Conservation (phyloP, 2,888 invertebrate genomes). For the Alloplasta piceator region DNA sequence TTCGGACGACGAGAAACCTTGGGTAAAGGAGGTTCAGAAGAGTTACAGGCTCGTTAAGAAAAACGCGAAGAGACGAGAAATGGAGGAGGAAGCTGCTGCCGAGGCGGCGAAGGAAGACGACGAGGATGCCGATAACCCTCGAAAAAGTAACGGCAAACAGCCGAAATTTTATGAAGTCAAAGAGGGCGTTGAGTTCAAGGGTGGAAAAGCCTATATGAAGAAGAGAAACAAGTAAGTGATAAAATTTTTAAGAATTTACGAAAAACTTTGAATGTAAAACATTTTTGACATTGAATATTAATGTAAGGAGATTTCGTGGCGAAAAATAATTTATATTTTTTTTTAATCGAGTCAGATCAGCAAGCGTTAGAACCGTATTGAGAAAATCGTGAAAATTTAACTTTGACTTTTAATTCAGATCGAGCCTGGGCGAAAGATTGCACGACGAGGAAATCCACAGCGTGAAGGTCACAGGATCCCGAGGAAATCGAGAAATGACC, state of each 20-base stretch:
- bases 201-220: slow-evolving; percentile 80
- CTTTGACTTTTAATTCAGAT: slow-evolving; percentile 83
- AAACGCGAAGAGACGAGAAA: slow-evolving; percentile 82
- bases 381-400: not conserved
- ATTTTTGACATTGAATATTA: too few relatives aligned
- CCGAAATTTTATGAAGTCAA: slow-evolving; percentile 87
- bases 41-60: slow-evolving; percentile 88
- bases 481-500: slow-evolving; percentile 92
- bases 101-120: slow-evolving; percentile 67
- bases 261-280: not conserved
- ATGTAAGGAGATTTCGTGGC: too few relatives aligned
- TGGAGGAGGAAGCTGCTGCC: slow-evolving; percentile 72
- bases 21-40: slow-evolving; percentile 92
- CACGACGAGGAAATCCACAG: slow-evolving; percentile 85
- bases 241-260: not conserved
- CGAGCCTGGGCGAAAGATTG: slow-evolving; percentile 90
- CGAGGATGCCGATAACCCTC: slow-evolving; percentile 64
- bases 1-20: slow-evolving; percentile 93
- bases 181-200: slow-evolving; percentile 86
- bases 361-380: too few relatives aligned
- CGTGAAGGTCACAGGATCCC: slow-evolving; percentile 85
- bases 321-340: too few relatives aligned
- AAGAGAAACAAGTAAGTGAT: slow-evolving; percentile 84
- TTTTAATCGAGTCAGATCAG: too few relatives aligned
- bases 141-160: slow-evolving; percentile 71